phyloP scores from a whole-genome alignment of 2,113 vertebrate species.

The Manacus vitellinus region DNA sequence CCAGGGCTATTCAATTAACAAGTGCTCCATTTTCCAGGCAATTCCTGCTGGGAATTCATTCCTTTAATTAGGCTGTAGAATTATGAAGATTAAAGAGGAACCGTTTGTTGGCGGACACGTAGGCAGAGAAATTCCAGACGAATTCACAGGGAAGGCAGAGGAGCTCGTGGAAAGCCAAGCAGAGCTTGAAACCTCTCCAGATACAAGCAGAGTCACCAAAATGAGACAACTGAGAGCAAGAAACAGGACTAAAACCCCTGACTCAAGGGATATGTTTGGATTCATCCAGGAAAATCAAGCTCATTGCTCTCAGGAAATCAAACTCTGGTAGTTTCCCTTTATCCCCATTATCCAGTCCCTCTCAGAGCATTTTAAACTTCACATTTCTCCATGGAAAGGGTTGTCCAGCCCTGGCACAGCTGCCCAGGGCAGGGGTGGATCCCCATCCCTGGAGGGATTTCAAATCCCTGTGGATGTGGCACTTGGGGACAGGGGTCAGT shows the following conservation, averaged over 20 bases:
- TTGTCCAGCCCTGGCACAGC: background rate
- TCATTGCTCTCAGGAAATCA: background rate
- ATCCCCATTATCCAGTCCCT: background rate
- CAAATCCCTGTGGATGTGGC: background rate
- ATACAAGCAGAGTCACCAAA: background rate
- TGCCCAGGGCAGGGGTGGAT: background rate
- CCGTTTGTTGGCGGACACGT: background rate
- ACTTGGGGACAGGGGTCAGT: background rate
- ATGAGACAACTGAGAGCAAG: fast-evolving
- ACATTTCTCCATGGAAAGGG: background rate
- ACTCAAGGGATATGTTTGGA: fast-evolving
- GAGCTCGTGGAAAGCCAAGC: background rate
- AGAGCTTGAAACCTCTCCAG: background rate
- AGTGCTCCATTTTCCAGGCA: slow-evolving; percentile 38
- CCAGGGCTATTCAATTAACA: slow-evolving; percentile 43
- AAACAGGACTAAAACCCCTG: background rate
- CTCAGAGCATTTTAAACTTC: background rate
- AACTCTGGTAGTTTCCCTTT: fast-evolving
- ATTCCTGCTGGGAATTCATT: slow-evolving; percentile 42
- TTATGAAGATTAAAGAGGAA: background rate
- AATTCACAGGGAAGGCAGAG: background rate
- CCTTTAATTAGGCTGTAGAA: slow-evolving; percentile 1
- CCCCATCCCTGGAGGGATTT: background rate
- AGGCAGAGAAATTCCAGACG: background rate
- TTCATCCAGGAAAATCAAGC: background rate